phyloP scores from a whole-genome alignment of 2,113 vertebrate genomes.

The Sterrhoptilus dennistouni region DNA sequence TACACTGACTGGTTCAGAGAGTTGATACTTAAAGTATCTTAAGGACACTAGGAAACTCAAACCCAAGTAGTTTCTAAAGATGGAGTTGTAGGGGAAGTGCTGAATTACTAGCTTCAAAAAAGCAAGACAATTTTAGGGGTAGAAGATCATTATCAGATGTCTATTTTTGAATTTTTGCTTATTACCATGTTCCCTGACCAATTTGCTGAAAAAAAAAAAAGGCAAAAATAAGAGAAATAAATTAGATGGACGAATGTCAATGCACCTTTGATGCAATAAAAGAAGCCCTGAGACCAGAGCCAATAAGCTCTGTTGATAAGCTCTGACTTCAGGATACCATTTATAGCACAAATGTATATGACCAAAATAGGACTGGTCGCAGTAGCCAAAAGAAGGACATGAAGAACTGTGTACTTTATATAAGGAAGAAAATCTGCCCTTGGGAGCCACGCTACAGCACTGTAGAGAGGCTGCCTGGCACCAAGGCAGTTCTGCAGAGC shows the following conservation, averaged over 20 bases:
- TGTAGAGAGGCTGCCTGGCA: background rate
- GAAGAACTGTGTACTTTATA: conserved; percentile 6
- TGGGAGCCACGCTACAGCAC: background rate
- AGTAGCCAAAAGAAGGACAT: conserved; percentile 9
- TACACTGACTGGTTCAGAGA: background rate
- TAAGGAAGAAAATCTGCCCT: conserved; percentile 26
- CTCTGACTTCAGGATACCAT: conserved; percentile 36
- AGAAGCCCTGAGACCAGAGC: background rate
- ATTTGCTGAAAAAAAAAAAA: background rate
- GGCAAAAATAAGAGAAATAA: conserved; percentile 7
- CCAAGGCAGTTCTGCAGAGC: background rate
- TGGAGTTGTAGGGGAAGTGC: background rate
- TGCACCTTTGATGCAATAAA: conserved; percentile 42
- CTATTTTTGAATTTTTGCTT: conserved; percentile 49
- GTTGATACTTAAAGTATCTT: background rate
- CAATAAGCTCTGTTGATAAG: conserved; percentile 48
- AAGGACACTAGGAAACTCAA: background rate
- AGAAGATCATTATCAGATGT: conserved; percentile 8
- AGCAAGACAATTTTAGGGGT: background rate
- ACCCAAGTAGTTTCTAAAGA: background rate
- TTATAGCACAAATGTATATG: conserved; percentile 49
- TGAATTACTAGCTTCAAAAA: background rate
- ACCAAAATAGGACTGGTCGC: conserved; percentile 38
- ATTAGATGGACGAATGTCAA: conserved; percentile 22
- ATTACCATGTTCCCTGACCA: conserved; percentile 1